Conservation (phyloP, 2,797 vertebrate species). For the Macrochelys suwanniensis region DNA sequence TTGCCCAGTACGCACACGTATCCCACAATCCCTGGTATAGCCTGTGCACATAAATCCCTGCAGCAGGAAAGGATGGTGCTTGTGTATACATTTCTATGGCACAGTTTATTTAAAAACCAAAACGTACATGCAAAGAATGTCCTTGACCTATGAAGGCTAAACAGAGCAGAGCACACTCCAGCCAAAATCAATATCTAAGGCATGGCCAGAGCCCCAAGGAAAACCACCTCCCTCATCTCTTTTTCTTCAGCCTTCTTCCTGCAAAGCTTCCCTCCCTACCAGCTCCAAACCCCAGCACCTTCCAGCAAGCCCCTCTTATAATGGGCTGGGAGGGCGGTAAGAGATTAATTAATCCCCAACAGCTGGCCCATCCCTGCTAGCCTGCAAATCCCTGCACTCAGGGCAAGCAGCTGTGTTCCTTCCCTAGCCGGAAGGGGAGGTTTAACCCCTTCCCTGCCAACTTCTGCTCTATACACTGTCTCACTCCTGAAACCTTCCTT, state of each 20-base stretch:
- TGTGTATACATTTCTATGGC: too few relatives aligned
- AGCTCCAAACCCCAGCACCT: fast-evolving
- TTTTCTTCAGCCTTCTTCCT: not conserved
- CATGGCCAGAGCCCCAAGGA: not conserved
- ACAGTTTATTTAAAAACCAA: not conserved
- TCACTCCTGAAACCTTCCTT: not conserved
- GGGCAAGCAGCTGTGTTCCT: not conserved
- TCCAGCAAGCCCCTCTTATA: not conserved
- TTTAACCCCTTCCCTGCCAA: not conserved
- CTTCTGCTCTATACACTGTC: not conserved
- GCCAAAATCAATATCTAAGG: not conserved
- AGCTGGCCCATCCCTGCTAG: not conserved
- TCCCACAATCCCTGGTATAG: not conserved
- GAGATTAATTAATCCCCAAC: not conserved
- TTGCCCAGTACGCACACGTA: not conserved
- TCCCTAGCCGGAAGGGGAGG: not conserved
- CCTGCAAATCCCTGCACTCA: not conserved
- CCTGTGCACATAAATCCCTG: fast-evolving
- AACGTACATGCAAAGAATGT: not conserved
- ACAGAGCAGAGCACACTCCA: not conserved
- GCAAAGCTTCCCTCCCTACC: fast-evolving
- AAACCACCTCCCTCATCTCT: fast-evolving
- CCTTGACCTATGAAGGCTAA: not conserved
- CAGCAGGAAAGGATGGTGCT: not conserved
- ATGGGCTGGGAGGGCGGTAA: fast-evolving